Evolutionary conservation across 2,888 invertebrate species (phyloP).

Genomic region (Cryptocheilus praepositus): DNA sequence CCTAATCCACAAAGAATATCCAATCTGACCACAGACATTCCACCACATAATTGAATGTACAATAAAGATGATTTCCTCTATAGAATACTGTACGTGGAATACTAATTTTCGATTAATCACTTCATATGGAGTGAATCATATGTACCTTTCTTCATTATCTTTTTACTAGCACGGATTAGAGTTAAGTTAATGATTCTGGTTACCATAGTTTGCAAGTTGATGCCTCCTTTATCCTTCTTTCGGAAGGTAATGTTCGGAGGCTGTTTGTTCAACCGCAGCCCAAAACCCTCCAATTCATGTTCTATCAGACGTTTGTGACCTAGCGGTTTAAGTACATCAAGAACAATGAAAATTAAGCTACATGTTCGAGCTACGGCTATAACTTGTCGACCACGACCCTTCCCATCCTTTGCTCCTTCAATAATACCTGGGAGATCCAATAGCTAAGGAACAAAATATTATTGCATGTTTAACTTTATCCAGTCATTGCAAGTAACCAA

Average conservation of each 20-base stretch:
- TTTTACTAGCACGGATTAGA: slow-evolving; percentile 2
- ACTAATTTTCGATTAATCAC: background rate
- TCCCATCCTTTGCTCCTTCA: slow-evolving; percentile 99
- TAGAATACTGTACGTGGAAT: too few species aligned
- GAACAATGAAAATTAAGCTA: slow-evolving; percentile 96
- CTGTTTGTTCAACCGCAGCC: slow-evolving; percentile 94
- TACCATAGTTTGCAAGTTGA: slow-evolving; percentile 95
- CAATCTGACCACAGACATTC: too few species aligned
- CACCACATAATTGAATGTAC: too few species aligned
- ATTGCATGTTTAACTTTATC: background rate
- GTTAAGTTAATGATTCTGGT: slow-evolving; percentile 43
- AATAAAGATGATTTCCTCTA: too few species aligned
- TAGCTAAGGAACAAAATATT: slow-evolving; percentile 78
- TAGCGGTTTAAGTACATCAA: slow-evolving; percentile 97
- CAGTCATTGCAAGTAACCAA: background rate
- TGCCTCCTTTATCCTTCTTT: slow-evolving; percentile 98
- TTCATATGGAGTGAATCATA: slow-evolving; percentile 9
- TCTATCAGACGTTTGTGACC: slow-evolving; percentile 97
- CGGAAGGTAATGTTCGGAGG: slow-evolving; percentile 98
- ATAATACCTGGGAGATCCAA: slow-evolving; percentile 99
- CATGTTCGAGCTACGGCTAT: slow-evolving; percentile 99
- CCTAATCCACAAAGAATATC: too few species aligned
- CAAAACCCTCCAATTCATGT: slow-evolving; percentile 99
- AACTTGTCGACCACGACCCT: slow-evolving; percentile 98
- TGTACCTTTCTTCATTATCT: slow-evolving; percentile 4